Evolutionary conservation across 2,888 invertebrate species (phyloP).

Genomic region (Heliconius erato): DNA sequence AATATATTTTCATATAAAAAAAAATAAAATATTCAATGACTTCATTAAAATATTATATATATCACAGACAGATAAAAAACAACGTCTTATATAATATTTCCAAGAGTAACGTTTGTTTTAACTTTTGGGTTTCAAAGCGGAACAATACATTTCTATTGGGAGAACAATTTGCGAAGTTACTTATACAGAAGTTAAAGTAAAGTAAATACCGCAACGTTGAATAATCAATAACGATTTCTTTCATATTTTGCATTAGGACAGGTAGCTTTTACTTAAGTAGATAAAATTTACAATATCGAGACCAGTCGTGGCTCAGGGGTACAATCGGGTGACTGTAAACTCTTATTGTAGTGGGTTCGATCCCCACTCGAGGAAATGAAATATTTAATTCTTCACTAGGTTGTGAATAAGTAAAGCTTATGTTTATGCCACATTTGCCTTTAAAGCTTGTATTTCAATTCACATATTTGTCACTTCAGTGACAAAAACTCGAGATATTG

Average conservation of each 20-base stretch:
- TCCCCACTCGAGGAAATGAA: too few species aligned
- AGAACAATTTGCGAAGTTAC: slow-evolving; percentile 50
- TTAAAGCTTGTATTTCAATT: background rate
- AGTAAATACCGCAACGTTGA: slow-evolving; percentile 48
- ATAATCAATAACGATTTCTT: slow-evolving; percentile 44
- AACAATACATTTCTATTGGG: slow-evolving; percentile 45
- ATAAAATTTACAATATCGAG: background rate
- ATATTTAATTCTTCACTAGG: slow-evolving; percentile 19
- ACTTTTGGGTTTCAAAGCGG: slow-evolving; percentile 34
- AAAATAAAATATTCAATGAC: background rate
- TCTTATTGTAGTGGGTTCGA: too few species aligned
- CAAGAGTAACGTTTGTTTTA: slow-evolving; percentile 13
- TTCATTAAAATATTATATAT: background rate
- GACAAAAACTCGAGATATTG: too few species aligned
- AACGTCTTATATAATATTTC: background rate
- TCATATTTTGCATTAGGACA: slow-evolving; percentile 39
- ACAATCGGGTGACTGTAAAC: too few species aligned
- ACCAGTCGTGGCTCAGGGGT: too few species aligned
- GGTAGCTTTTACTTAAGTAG: background rate
- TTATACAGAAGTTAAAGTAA: slow-evolving; percentile 47
- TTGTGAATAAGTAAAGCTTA: slow-evolving; percentile 37
- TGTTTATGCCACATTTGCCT: slow-evolving; percentile 1
- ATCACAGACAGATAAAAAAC: background rate
- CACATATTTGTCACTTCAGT: background rate
- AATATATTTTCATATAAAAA: too few species aligned